Base-by-base conservation (phyloP, 1,140 invertebrate genomes). In the Bacillus rossius region DNA sequence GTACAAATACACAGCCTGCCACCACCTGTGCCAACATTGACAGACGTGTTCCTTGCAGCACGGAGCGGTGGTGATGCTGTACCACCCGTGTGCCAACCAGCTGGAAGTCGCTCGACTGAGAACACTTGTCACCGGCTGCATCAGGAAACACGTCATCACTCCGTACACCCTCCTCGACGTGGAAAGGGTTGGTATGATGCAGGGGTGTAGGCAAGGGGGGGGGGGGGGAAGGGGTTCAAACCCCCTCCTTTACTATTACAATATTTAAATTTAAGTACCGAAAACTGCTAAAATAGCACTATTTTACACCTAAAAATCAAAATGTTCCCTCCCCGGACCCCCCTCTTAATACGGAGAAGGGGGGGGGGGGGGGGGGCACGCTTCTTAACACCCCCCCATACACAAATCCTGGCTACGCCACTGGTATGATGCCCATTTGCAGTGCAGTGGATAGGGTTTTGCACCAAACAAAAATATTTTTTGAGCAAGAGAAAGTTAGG, bases 71-170 rank as follows among this genome's bases (percentile, higher is more conserved):
- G 87, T 91, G 1, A 85, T 93, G 81, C 71, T 95, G 8, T 94
- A 93, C 69, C 90, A 96, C 79, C 92, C 92, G 1, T 96, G 92
- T 75, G 86, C 89, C 8, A 81, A 89, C 73, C 75, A 75, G 1
- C 59, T 75, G 4, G 79, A 89, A 75, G 81, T 94, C 0, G 68
- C 83, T 34, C 62, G 73, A 45, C 73, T 94, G 55, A 82, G 79
- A 67, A 69, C 75, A 42, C 57, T 92, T 1, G 81, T 94, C 0
- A 80, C 68, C 22, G 73, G 73, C 1, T 96, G 92, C 72, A 68
- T 94, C 0, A 83, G 87, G 61, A 80, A 89, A 52, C 88, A 95
- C 70, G 73, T 95, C 0, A 92, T 95, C 50, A 88, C 89, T 3
- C 86, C 92, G 0, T 87, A 85, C 55, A 83, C 77, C 62, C 61